phyloP scores from a whole-genome alignment of 2,113 vertebrate species.

The Pteruthius melanotis region DNA sequence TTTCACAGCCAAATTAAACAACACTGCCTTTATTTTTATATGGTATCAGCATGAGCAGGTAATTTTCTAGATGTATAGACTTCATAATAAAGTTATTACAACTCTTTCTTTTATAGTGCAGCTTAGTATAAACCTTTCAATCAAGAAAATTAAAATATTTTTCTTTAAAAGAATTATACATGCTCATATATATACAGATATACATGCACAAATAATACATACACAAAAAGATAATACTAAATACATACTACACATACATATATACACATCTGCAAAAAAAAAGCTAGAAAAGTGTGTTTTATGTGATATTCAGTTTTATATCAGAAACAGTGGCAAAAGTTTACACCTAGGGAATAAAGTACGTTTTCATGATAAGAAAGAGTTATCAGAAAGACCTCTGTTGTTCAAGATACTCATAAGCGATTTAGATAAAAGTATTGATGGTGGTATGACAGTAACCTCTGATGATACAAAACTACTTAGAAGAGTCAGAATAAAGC shows the following conservation, averaged over 20 bases:
- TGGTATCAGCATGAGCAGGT: neutral
- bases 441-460: neutral
- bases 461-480: neutral
- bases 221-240: neutral
- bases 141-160: neutral
- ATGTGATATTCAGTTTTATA: neutral
- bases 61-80: neutral
- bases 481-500: neutral
- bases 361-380: neutral
- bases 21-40: neutral
- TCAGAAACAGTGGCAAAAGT: neutral
- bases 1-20: neutral
- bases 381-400: neutral
- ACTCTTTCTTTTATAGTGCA: neutral
- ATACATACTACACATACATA: neutral
- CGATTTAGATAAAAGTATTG: neutral
- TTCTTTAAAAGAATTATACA: neutral
- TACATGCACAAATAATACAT: no score
- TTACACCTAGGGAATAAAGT: neutral
- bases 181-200: fast-evolving
- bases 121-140: neutral
- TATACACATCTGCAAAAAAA: neutral
- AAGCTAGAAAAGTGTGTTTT: neutral
- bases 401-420: neutral
- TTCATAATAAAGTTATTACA: neutral